Base-by-base conservation (phyloP, 2,797 vertebrate genomes). In the Urocyon cinereoargenteus region DNA sequence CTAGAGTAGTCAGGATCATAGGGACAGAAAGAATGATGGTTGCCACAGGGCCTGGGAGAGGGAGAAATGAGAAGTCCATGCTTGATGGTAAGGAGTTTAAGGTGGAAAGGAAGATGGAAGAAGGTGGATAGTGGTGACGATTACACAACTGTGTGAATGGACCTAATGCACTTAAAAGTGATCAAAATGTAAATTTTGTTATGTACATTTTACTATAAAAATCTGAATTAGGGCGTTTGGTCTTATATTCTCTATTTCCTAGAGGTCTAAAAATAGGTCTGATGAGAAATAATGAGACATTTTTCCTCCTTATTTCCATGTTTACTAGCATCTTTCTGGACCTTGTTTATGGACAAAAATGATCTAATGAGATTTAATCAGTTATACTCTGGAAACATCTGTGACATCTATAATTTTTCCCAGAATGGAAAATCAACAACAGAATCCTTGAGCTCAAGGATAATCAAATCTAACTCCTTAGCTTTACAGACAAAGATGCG, bases 391-490 rank as follows among this genome's bases (percentile, higher is more conserved):
- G 81, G 34, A 94, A 96, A 61, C 94, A 96, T 97, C 90, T 95
- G 90, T 90, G 93, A 91, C 53, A 26, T 51, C 78, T 68, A 5
- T 97, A 95, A 83, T 92, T 96, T 96, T 87, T 94, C 57, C 70
- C 79, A 82, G 90, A 92, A 94, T 91, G 87, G 95, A 96, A 96
- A 97, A 95, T 95, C 88, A 97, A 61, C 83, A 93, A 78, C 83
- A 97, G 93, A 97, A 90, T 85, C 91, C 75, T 90, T 89, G 77
- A 94, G 77, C 66, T 95, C 81, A 95, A 79, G 95, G 94, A 90
- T 97, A 98, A 97, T 97, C n/a, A 49, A 97, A 97, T 97, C 77
- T 94, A 86, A 83, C 59, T 78, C 36, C 8, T 40, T 81, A 83
- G 57, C 88, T 89, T 96, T 92, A 82, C 73, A 93, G 86, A 64